phyloP scores from a whole-genome alignment of 2,797 vertebrate genomes.

The Phalanger gymnotis region DNA sequence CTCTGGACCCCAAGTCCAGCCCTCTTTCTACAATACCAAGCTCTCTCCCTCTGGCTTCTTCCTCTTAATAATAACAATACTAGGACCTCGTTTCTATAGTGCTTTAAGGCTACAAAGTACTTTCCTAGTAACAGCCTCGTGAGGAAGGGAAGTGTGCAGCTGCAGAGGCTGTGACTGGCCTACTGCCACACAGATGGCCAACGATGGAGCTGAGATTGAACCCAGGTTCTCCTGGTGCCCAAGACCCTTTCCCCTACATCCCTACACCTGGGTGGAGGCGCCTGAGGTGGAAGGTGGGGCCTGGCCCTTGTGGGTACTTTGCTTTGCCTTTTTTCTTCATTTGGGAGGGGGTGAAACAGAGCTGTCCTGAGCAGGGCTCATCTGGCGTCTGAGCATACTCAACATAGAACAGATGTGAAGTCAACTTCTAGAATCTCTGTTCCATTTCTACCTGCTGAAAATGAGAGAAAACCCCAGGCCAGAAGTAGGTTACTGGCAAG shows the following conservation, averaged over 20 bases:
- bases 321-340: neutral
- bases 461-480: neutral
- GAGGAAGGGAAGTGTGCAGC: neutral
- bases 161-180: neutral
- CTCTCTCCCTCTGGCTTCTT: neutral
- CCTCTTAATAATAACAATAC: neutral
- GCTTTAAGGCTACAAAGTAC: neutral
- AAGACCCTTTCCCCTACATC: no score
- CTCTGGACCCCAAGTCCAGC: neutral
- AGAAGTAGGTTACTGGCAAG: neutral
- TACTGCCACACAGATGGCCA: neutral
- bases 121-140: neutral
- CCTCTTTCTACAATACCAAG: neutral
- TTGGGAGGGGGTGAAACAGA: neutral
- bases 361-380: neutral
- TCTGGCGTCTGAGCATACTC: neutral
- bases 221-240: neutral
- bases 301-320: neutral
- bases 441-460: neutral
- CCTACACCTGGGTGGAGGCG: no score
- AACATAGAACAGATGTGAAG: neutral
- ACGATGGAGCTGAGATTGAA: neutral
- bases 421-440: neutral
- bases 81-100: neutral
- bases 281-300: neutral